Conservation (phyloP, 2,888 invertebrate genomes). For the Dendrolimus pini region DNA sequence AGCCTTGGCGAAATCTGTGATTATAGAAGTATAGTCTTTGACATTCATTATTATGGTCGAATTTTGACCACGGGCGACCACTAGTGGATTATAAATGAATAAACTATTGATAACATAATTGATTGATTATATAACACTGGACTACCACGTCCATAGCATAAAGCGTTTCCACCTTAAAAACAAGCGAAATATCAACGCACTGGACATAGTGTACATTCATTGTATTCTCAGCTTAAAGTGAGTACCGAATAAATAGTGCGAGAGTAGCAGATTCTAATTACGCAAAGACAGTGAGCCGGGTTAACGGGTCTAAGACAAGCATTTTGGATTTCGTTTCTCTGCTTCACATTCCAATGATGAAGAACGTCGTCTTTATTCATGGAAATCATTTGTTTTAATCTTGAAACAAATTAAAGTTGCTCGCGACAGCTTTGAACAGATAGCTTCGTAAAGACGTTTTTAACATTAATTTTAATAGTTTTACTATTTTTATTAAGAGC, state of each 20-base stretch:
- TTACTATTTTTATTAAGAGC: too few relatives aligned
- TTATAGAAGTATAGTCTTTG: too few relatives aligned
- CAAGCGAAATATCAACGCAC: too few relatives aligned
- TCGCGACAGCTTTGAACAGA: background rate
- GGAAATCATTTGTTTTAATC: conserved; percentile 1
- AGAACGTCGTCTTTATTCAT: background rate
- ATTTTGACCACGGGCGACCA: too few relatives aligned
- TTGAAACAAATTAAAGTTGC: background rate
- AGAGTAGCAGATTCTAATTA: conserved; percentile 11
- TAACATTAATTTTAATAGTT: too few relatives aligned
- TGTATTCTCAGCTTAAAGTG: conserved; percentile 5
- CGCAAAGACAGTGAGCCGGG: conserved; percentile 8
- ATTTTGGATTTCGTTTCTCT: conserved; percentile 6
- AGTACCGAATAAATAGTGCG: conserved; percentile 11
- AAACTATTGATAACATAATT: too few relatives aligned
- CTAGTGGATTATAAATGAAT: too few relatives aligned
- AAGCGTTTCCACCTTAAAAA: too few relatives aligned
- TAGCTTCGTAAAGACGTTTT: background rate
- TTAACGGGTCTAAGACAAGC: conserved; percentile 7
- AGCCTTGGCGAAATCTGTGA: too few relatives aligned
- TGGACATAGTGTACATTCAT: background rate
- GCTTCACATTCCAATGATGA: background rate
- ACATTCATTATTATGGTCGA: too few relatives aligned
- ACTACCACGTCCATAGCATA: too few relatives aligned
- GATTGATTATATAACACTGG: too few relatives aligned